Percentiles rank a stretch among this genome's conserved stretches.
These are phyloP conservation scores for Gymnobelideus leadbeateri DNA, from an alignment of 2,113 vertebrate species.

Conservation along the genomic window DNA sequence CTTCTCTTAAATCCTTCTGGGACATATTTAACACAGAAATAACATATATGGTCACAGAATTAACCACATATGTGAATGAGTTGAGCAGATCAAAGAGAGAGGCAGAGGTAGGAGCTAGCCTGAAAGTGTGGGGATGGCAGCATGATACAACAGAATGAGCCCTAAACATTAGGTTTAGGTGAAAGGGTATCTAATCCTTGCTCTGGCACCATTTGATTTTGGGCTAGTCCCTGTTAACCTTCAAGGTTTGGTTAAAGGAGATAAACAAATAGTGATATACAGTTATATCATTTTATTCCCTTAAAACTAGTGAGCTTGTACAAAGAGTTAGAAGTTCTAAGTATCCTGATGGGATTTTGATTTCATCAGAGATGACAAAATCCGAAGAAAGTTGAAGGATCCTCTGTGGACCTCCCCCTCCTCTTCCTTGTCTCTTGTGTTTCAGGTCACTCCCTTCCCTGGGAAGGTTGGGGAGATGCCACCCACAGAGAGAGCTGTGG, in stretches of 20 bases:
- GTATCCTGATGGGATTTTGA: not conserved
- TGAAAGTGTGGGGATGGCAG: not conserved
- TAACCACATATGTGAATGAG: not conserved
- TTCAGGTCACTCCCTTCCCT: slow-evolving; percentile 7
- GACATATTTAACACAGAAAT: not conserved
- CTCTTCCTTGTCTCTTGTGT: not conserved
- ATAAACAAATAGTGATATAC: too few species aligned
- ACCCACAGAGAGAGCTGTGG: slow-evolving; percentile 3
- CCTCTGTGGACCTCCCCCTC: not conserved
- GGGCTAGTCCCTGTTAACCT: not conserved
- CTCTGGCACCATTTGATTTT: not conserved
- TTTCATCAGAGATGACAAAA: not conserved
- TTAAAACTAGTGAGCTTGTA: too few species aligned
- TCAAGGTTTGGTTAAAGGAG: too few species aligned
- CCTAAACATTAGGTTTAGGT: not conserved
- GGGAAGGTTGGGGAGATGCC: not conserved
- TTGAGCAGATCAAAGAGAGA: not conserved
- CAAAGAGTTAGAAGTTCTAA: not conserved
- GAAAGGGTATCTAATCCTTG: not conserved
- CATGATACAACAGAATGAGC: not conserved
- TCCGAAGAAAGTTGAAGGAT: not conserved
- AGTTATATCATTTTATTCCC: too few species aligned
- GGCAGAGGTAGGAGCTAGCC: not conserved
- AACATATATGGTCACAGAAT: not conserved
- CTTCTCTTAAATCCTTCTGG: not conserved